Base-by-base conservation (phyloP, 30 jellyfish, hydroid and myxozoan species). In the Hydra vulgaris region DNA sequence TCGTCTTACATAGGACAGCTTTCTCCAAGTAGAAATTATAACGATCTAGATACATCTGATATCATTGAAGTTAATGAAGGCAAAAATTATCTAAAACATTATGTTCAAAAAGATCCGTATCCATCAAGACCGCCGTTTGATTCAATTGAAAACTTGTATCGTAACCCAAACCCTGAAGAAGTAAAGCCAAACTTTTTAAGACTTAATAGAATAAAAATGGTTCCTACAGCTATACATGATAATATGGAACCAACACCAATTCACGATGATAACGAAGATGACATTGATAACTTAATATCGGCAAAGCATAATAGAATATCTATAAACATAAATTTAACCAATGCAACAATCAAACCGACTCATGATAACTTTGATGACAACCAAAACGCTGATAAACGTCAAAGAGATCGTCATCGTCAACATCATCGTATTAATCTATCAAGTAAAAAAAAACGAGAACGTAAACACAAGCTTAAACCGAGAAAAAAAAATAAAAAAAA, bases 171-270 rank as follows among this genome's bases (percentile, higher is more conserved):
- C 15, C 75, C 75, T 5, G 75, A 68, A 3, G 75, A 68, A 68
- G 75, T 68, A n/a, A 68, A 68, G 27, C 75, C 75, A 15, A 23
- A 15, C 15, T 17, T 54, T 0, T 74, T 54, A 74, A 21, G 20
- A 7, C 17, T 19, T 17, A 16, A 21, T 8, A 66, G 24, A 16
- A 17, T 24, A 24, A 23, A 17, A 17, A 53, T 1, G 61, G 61
- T 23, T 53, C 85, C 85, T 0, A 78, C 85, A 0, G 78, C 77
- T 27, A 55, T 78, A 27, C 85, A 61, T n/a, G 85, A 78, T 23
- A 69, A 78, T 25, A 24, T 78, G 61, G 75, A 15, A 8, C 85
- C 85, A 52, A 78, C 85, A 27, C 85, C 85, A 24, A 74, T 78
- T 27, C 85, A 78, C 24, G 85, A 78, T 69, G 85, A 78, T 23